A percentile compares a stretch with the other conserved stretches of the same genome.
Evolutionary conservation across 2,888 invertebrate species (phyloP).

Genomic region (Drosophila recens): DNA sequence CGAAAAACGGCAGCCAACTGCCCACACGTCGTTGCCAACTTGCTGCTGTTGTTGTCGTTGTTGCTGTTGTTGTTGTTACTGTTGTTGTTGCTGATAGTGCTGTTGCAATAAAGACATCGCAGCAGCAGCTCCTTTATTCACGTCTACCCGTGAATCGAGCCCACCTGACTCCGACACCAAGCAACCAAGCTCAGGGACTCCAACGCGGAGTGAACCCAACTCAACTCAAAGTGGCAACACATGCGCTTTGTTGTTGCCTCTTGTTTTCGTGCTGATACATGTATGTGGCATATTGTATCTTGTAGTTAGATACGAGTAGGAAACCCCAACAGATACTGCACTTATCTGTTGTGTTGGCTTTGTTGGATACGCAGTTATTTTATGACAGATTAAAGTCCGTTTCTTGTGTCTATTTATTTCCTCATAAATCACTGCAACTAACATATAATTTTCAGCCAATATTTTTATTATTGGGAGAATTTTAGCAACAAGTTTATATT

Average conservation of each 20-base stretch:
- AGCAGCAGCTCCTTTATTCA: constrained; percentile 59
- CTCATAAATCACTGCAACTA: not conserved
- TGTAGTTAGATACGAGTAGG: constrained; percentile 3
- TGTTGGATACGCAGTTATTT: not conserved
- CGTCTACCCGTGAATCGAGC: constrained; percentile 41
- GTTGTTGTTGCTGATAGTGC: constrained; percentile 22
- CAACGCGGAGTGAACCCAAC: constrained; percentile 11
- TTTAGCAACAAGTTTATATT: no score
- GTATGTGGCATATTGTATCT: constrained; percentile 9
- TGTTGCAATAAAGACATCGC: constrained; percentile 61
- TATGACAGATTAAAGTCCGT: not conserved
- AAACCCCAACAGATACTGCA: constrained; percentile 6
- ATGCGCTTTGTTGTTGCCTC: constrained; percentile 31
- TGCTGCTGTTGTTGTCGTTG: constrained; percentile 8
- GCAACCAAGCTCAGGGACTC: not conserved
- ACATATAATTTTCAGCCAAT: no score
- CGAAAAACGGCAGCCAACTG: constrained; percentile 75
- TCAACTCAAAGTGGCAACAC: constrained; percentile 21
- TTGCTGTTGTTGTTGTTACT: constrained; percentile 22
- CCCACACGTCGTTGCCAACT: constrained; percentile 58
- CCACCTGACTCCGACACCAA: constrained; percentile 42
- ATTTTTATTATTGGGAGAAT: no score
- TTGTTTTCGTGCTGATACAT: constrained; percentile 11
- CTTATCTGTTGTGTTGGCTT: not conserved
- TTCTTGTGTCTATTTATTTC: not conserved